A percentile compares a stretch with the other conserved stretches of the same genome.
Evolutionary conservation across 2,113 vertebrate genomes (phyloP).

Genomic region (Chaetura pelagica): DNA sequence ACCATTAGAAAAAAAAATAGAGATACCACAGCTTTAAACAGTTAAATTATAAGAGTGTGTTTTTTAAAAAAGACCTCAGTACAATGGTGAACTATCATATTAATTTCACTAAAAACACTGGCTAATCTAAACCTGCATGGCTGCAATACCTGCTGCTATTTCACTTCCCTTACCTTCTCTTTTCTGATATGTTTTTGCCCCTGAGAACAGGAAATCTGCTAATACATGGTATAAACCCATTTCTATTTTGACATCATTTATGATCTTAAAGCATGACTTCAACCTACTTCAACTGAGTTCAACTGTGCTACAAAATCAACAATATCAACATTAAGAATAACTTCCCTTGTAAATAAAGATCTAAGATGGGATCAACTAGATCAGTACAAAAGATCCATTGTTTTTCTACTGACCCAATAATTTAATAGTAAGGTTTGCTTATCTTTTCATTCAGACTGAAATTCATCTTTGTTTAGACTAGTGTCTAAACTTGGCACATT

Average conservation of each 20-base stretch:
- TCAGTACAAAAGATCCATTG: not conserved
- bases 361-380: not conserved
- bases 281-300: not conserved
- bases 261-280: not conserved
- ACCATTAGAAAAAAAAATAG: not conserved
- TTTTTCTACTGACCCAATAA: not conserved
- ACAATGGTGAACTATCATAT: not conserved
- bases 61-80: not conserved
- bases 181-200: not conserved
- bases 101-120: not conserved
- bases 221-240: not conserved
- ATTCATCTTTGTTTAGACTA: constrained; percentile 35
- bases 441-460: constrained; percentile 9
- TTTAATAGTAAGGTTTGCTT: not conserved
- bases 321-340: not conserved
- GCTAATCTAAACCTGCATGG: not conserved
- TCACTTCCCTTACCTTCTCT: not conserved
- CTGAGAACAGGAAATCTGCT: constrained; percentile 14
- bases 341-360: not conserved
- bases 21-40: not conserved
- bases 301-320: not conserved
- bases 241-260: not conserved
- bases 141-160: not conserved
- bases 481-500: not conserved
- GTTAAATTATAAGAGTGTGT: not conserved